Conservation (phyloP, 1,140 invertebrate genomes). For the Octopus bimaculoides region DNA sequence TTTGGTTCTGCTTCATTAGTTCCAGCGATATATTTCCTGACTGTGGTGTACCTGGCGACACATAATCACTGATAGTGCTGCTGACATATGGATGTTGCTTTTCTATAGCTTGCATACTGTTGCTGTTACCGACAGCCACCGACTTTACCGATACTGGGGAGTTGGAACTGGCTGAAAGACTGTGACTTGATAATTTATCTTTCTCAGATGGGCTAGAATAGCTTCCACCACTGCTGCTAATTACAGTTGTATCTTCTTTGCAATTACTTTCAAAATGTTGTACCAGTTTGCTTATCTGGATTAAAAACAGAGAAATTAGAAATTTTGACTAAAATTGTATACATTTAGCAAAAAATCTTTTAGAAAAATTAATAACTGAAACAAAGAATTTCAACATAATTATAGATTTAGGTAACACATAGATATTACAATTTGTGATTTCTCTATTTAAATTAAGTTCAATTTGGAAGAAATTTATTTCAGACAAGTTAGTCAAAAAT, state of each 20-base stretch:
- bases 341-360: too few species aligned
- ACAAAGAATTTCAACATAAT: too few species aligned
- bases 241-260: background rate
- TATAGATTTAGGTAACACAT: too few species aligned
- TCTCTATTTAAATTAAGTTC: too few species aligned
- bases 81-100: background rate
- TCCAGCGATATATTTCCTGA: slow-evolving; percentile 48
- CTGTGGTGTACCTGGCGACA: slow-evolving; percentile 18
- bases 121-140: background rate
- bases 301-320: background rate
- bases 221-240: background rate
- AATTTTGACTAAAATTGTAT: background rate
- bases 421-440: too few species aligned
- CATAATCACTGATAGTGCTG: slow-evolving; percentile 5
- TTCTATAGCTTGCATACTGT: background rate
- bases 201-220: too few species aligned
- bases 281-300: slow-evolving; percentile 2
- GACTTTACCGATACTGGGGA: background rate
- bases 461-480: too few species aligned
- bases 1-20: slow-evolving; percentile 50
- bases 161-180: too few species aligned
- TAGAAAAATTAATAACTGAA: too few species aligned
- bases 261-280: slow-evolving; percentile 9
- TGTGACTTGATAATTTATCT: too few species aligned
- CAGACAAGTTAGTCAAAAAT: too few species aligned